phyloP scores from a whole-genome alignment of 1,140 invertebrate genomes.

The Papilio glaucus region DNA sequence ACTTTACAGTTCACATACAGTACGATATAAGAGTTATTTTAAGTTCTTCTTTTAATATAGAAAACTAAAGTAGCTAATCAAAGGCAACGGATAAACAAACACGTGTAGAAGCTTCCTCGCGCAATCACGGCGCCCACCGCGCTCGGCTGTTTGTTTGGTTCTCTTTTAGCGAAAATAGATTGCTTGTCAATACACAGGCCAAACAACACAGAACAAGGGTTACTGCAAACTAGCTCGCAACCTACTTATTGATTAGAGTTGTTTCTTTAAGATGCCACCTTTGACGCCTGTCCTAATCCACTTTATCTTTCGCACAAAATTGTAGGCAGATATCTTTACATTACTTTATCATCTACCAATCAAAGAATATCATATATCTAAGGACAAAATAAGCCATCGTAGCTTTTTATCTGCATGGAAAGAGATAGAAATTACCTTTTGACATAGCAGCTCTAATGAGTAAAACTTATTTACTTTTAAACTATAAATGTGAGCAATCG shows the following conservation, averaged over 20 bases:
- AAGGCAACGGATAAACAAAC: conserved; percentile 68
- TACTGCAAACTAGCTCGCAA: conserved; percentile 53
- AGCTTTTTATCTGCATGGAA: too few species aligned
- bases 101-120: conserved; percentile 58
- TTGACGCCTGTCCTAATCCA: conserved; percentile 46
- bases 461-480: not conserved
- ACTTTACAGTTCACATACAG: conserved; percentile 33
- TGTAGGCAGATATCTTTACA: not conserved
- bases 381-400: too few species aligned
- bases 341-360: not conserved
- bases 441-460: too few species aligned
- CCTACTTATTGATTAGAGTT: conserved; percentile 52
- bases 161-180: conserved; percentile 69
- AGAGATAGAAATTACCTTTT: too few species aligned
- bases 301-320: not conserved
- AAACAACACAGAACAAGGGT: conserved; percentile 67
- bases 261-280: conserved; percentile 53
- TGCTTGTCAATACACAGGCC: conserved; percentile 72
- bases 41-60: conserved; percentile 52
- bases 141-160: conserved; percentile 62
- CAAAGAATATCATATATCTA: not conserved
- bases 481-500: not conserved
- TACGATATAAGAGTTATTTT: conserved; percentile 43
- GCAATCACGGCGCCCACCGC: conserved; percentile 65
- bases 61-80: conserved; percentile 66